A percentile compares a stretch with the other conserved stretches of the same genome.
Conservation (phyloP, 2,888 invertebrate species). For the Andricus curvator region DNA sequence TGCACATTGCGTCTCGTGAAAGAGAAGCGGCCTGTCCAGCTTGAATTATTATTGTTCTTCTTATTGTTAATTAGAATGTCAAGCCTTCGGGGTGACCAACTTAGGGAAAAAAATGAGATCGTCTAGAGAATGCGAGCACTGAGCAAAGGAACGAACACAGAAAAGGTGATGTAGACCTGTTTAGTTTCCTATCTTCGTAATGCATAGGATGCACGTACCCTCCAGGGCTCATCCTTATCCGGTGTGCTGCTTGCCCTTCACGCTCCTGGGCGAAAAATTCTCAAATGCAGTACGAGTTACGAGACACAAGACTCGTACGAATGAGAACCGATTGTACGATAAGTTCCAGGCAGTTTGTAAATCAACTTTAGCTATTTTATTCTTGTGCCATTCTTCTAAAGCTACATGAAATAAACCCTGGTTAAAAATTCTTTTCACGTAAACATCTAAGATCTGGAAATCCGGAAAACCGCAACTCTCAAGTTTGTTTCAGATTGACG, state of each 20-base stretch:
- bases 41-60: conserved; percentile 40
- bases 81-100: conserved; percentile 16
- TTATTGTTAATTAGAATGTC: conserved; percentile 31
- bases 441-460: not conserved
- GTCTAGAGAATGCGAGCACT: conserved; percentile 25
- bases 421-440: not conserved
- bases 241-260: conserved; percentile 28
- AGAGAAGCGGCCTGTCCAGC: not conserved
- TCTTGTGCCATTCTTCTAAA: not conserved
- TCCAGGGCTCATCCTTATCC: conserved; percentile 31
- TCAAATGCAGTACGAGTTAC: conserved; percentile 31
- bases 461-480: not conserved
- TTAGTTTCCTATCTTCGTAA: conserved; percentile 30
- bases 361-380: conserved; percentile 2
- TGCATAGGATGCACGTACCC: conserved; percentile 32
- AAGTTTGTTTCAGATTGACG: not conserved
- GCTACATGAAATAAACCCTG: not conserved
- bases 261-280: conserved; percentile 33
- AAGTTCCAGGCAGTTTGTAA: conserved; percentile 12
- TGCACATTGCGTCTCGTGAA: not conserved
- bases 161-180: conserved; percentile 21
- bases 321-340: conserved; percentile 7
- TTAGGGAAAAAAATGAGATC: conserved; percentile 16
- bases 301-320: conserved; percentile 33
- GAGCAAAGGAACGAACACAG: not conserved